Conservation (phyloP, 2,888 invertebrate species). For the Eupithecia inturbata region DNA sequence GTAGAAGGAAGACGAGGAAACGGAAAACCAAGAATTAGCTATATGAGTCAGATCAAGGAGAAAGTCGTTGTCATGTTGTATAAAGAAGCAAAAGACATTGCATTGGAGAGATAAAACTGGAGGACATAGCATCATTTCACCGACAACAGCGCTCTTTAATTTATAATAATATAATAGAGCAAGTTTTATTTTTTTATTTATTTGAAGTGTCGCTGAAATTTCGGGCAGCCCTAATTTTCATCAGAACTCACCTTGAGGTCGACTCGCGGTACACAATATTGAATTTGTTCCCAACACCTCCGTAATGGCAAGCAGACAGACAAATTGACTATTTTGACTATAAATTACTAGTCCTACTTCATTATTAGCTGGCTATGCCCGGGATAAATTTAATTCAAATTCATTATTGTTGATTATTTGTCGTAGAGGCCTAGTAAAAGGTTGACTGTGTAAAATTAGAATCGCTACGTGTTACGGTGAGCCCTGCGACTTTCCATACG, state of each 20-base stretch:
- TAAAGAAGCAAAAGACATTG: no score
- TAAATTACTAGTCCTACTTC: slow-evolving; percentile 39
- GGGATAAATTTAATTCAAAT: not conserved
- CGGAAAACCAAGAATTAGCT: no score
- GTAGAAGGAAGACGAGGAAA: no score
- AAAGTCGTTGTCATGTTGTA: no score
- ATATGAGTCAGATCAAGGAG: no score
- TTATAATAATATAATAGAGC: no score
- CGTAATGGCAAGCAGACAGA: slow-evolving; percentile 32
- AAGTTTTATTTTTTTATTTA: no score
- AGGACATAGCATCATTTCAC: no score
- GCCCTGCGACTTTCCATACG: no score
- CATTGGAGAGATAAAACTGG: no score
- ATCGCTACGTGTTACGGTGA: not conserved
- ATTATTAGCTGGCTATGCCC: slow-evolving; percentile 26
- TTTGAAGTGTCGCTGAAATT: no score
- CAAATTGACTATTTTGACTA: slow-evolving; percentile 34
- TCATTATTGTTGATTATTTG: not conserved
- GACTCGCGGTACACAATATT: slow-evolving; percentile 41
- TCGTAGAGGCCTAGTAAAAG: not conserved
- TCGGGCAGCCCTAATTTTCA: slow-evolving; percentile 22
- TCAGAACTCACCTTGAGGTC: slow-evolving; percentile 39
- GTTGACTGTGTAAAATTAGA: not conserved
- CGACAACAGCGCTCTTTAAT: no score
- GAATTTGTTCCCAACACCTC: slow-evolving; percentile 34